Evolutionary conservation across 1,140 invertebrate genomes (phyloP).

Genomic region (Andrena cerasifolii): DNA sequence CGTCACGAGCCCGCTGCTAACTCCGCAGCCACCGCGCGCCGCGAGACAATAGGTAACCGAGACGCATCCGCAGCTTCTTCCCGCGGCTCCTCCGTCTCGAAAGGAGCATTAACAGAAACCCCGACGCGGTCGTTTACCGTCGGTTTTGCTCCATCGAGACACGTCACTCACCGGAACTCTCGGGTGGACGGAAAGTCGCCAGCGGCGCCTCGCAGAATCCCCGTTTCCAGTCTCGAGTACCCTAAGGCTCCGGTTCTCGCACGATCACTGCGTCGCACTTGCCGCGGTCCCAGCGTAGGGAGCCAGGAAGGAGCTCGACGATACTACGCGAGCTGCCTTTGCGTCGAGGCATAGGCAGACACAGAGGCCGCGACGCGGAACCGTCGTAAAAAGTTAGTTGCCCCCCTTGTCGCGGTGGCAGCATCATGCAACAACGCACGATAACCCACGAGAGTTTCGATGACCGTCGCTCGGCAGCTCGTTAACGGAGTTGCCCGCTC

Average conservation of each 20-base stretch:
- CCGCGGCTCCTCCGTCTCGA: too few species aligned
- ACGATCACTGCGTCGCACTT: not conserved
- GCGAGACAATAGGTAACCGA: too few species aligned
- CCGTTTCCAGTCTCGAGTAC: not conserved
- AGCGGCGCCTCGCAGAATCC: not conserved
- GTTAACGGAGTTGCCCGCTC: too few species aligned
- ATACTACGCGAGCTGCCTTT: constrained; percentile 28
- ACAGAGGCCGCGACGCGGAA: constrained; percentile 13
- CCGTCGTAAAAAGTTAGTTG: constrained; percentile 34
- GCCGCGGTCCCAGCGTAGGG: too few species aligned
- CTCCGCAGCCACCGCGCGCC: too few species aligned
- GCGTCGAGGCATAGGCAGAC: constrained; percentile 20
- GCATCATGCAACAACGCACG: constrained; percentile 26
- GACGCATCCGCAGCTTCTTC: too few species aligned
- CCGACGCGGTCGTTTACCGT: not conserved
- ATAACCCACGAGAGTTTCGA: not conserved
- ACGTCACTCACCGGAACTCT: constrained; percentile 16
- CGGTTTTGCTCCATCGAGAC: not conserved
- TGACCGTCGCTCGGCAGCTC: too few species aligned
- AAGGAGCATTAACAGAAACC: not conserved
- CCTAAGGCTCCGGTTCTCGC: not conserved
- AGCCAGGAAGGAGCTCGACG: not conserved
- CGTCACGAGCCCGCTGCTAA: too few species aligned
- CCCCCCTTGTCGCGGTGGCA: constrained; percentile 26
- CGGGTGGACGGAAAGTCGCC: not conserved